Conservation (phyloP, 2,888 invertebrate species). For the Brachyptera risi region DNA sequence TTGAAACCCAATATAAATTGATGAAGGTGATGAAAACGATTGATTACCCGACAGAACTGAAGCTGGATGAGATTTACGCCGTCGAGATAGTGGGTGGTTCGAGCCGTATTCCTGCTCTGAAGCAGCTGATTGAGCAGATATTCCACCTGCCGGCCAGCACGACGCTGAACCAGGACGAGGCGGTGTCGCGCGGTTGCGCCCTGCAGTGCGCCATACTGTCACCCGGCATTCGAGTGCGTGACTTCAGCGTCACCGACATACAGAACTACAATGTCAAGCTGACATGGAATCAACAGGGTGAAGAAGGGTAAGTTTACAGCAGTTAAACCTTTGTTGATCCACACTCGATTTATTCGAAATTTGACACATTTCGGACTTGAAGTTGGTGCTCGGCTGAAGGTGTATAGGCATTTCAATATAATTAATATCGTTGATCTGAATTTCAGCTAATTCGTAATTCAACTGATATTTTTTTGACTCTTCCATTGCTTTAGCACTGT, state of each 20-base stretch:
- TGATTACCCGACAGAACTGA: conserved; percentile 71
- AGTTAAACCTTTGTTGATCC: too few species aligned
- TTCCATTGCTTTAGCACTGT: too few species aligned
- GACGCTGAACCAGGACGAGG: conserved; percentile 97
- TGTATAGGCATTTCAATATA: too few species aligned
- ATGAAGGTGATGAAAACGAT: too few species aligned
- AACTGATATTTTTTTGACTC: too few species aligned
- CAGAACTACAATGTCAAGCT: conserved; percentile 86
- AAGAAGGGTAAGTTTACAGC: conserved; percentile 54
- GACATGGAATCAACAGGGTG: conserved; percentile 66
- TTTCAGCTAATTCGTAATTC: too few species aligned
- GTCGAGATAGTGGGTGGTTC: conserved; percentile 97
- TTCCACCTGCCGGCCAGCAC: conserved; percentile 85
- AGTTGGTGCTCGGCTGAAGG: too few species aligned
- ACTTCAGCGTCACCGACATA: conserved; percentile 90
- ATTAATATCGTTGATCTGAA: too few species aligned
- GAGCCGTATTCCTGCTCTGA: conserved; percentile 89
- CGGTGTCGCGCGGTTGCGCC: conserved; percentile 94
- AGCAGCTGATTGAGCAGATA: conserved; percentile 81
- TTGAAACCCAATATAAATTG: too few species aligned
- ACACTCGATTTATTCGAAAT: too few species aligned
- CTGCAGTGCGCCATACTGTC: conserved; percentile 96
- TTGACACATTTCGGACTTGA: too few species aligned
- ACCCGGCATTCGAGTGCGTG: conserved; percentile 94
- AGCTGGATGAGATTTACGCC: conserved; percentile 81